Evolutionary conservation across 2,797 vertebrate genomes (phyloP).

Genomic region (Peromyscus eremicus): DNA sequence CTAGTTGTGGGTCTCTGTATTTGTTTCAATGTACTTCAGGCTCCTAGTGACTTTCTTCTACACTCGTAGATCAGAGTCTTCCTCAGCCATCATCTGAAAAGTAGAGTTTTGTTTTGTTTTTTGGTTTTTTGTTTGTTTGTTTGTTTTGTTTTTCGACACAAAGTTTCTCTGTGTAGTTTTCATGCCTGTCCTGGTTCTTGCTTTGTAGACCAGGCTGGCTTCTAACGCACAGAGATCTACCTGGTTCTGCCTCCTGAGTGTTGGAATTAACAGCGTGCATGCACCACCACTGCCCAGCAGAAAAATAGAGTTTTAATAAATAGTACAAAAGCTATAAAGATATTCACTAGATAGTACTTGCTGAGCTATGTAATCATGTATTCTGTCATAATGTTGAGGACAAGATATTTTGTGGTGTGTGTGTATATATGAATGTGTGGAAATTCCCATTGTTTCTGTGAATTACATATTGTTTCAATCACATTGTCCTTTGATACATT

Average conservation of each 20-base stretch:
- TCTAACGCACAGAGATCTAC: too few relatives aligned
- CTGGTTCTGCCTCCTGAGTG: too few relatives aligned
- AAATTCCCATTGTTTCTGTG: neutral
- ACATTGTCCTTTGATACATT: neutral
- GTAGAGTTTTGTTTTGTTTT: too few relatives aligned
- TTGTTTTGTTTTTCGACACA: too few relatives aligned
- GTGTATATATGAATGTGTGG: neutral
- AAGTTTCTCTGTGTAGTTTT: too few relatives aligned
- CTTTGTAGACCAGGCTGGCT: too few relatives aligned
- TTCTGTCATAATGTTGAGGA: neutral
- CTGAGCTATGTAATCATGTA: neutral
- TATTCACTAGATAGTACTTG: neutral
- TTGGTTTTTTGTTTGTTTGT: too few relatives aligned
- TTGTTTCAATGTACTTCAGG: neutral
- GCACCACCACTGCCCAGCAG: too few relatives aligned
- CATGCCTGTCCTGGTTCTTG: too few relatives aligned
- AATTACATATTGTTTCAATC: neutral
- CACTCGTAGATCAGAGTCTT: neutral
- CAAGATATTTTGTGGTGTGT: neutral
- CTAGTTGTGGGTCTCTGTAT: neutral
- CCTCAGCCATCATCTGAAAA: neutral
- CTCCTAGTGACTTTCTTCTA: neutral
- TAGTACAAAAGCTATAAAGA: neutral
- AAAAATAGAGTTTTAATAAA: neutral
- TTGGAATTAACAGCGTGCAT: too few relatives aligned